Evolutionary conservation across 2,797 vertebrate species (phyloP), one percentile per base, ranked within the genome.

Genomic region (Spea hammondii): DNA sequence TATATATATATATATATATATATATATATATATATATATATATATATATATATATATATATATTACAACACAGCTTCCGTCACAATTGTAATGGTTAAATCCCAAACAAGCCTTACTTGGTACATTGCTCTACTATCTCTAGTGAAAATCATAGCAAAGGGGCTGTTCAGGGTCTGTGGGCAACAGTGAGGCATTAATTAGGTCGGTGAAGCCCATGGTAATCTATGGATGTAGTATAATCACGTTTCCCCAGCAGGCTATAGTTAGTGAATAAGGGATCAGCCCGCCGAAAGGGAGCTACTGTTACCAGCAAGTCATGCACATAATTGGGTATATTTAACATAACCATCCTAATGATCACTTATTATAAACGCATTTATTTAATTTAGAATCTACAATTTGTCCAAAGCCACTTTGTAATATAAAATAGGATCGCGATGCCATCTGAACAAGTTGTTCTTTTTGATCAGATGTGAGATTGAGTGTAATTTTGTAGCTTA

Each of bases 301-400:
- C 91, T 92, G 91, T 92, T 89, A 87, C 88, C 88, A 89, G 88
- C 88, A 92, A 94, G 88, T 89, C 93, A 94, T 91, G 92, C 92
- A 87, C 92, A 91, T 93, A 92, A 93, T 93, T 93, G 92, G 91
- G 91, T 92, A 92, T 93, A 93, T 93, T 93, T 93, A 93, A 93
- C 92, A 93, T 91, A 92, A 92, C 91, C 91, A 91, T 93, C 92
- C 92, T 92, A 93, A 93, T 92, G 91, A 92, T 92, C 90, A 88
- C 90, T 91, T 92, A 92, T 93, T 93, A 93, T 92, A 92, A 91
- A 90, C 88, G 90, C 90, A 88, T 90, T 91, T 89, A 90, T 91
- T 93, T 90, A 90, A 92, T 90, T 86, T 88, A 89, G 91, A 88
- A 89, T 89, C 91, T 86, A 88, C 89, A 89, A 88, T 91, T 91